A percentile compares a stretch with the other conserved stretches of the same genome.
Conservation (phyloP, 2,113 vertebrate species). For the Casuarius casuarius region DNA sequence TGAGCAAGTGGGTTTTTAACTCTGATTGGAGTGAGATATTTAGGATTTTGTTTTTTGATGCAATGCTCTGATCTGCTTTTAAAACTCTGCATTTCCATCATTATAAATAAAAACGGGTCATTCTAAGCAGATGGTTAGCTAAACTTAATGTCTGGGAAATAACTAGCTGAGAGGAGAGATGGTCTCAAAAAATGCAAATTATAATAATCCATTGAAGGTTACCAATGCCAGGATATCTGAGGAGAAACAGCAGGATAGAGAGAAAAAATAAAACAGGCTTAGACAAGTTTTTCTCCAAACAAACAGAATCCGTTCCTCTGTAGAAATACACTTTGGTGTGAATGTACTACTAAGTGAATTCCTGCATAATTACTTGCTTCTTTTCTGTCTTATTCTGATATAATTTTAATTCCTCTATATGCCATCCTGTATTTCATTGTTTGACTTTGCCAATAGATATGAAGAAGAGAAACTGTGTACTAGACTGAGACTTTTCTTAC, state of each 20-base stretch:
- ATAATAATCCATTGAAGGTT: neutral
- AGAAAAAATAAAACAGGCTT: neutral
- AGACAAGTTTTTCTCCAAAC: neutral
- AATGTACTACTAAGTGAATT: neutral
- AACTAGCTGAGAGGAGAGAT: neutral
- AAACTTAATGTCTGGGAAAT: neutral
- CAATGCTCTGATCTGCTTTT: neutral
- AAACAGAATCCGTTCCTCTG: neutral
- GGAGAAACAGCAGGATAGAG: neutral
- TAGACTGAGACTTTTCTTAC: neutral
- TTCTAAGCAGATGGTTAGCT: neutral
- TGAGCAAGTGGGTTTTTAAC: neutral
- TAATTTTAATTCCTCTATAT: neutral
- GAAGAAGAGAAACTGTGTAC: neutral
- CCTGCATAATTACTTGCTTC: neutral
- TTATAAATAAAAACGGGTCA: neutral
- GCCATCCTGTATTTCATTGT: neutral
- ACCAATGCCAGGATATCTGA: neutral
- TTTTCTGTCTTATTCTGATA: neutral
- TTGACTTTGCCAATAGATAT: neutral
- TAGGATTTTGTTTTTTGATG: neutral
- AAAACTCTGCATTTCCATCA: neutral
- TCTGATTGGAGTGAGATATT: neutral
- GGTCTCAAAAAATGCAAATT: neutral
- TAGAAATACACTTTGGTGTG: neutral